phyloP scores from a whole-genome alignment of 2,797 vertebrate species.

The Microctenopoma steveboyesi region DNA sequence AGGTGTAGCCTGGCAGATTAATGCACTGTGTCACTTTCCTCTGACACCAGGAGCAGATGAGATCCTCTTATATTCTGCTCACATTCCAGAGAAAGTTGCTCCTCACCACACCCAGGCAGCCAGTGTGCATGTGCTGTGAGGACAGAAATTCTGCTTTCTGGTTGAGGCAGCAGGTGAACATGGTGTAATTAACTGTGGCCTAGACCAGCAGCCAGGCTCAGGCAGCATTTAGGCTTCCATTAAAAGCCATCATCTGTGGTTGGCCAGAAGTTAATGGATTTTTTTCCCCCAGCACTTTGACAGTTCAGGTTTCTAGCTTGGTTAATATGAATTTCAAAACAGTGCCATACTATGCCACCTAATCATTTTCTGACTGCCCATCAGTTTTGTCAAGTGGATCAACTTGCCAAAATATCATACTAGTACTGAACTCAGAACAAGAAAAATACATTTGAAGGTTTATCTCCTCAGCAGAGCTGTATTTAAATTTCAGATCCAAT shows the following conservation, averaged over 20 bases:
- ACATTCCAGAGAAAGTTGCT: conserved; percentile 47
- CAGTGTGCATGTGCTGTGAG: conserved; percentile 15
- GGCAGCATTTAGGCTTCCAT: conserved; percentile 74
- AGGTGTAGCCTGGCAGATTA: conserved; percentile 77
- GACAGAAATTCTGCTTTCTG: conserved; percentile 50
- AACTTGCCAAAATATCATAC: conserved; percentile 29
- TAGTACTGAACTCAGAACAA: conserved; percentile 27
- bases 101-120: conserved; percentile 39
- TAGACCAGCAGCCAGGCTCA: conserved; percentile 65
- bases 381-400: conserved; percentile 31
- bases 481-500: conserved; percentile 28
- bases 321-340: conserved; percentile 62
- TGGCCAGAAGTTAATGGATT: conserved; percentile 66
- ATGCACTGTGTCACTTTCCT: conserved; percentile 80
- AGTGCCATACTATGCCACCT: conserved; percentile 22
- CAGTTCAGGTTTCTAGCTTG: conserved; percentile 50
- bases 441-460: conserved; percentile 23
- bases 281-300: conserved; percentile 53
- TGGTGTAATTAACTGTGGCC: conserved; percentile 76
- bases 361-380: conserved; percentile 33
- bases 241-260: conserved; percentile 75
- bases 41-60: conserved; percentile 71
- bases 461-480: conserved; percentile 39
- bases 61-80: conserved; percentile 58
- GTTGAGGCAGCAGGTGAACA: conserved; percentile 72